Conservation (phyloP, 2,113 vertebrate genomes). For the Octodon degus region DNA sequence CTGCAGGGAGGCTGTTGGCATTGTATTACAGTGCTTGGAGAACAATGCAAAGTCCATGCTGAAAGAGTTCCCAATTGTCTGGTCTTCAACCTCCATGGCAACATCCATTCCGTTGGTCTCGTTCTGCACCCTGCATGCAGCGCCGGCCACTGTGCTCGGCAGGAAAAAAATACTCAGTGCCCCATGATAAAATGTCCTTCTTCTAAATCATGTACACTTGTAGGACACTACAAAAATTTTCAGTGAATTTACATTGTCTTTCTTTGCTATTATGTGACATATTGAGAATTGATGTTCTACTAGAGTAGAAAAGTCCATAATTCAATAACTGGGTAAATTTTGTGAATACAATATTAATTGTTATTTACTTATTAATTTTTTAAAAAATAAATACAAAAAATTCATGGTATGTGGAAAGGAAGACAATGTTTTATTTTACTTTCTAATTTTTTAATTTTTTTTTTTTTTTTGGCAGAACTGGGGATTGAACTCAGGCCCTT, state of each 20-base stretch:
- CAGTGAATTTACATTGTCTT: neutral
- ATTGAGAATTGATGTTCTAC: neutral
- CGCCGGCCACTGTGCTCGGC: neutral
- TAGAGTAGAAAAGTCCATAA: neutral
- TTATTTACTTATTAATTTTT: too few relatives aligned
- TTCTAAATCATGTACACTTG: slow-evolving; percentile 14
- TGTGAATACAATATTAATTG: neutral
- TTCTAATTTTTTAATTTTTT: too few relatives aligned
- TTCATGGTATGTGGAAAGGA: too few relatives aligned
- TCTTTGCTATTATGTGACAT: neutral
- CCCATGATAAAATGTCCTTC: neutral
- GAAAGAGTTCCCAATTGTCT: neutral
- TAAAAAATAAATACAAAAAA: too few relatives aligned
- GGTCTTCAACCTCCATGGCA: neutral
- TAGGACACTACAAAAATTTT: neutral
- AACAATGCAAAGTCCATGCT: neutral
- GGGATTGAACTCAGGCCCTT: too few relatives aligned
- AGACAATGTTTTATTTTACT: too few relatives aligned
- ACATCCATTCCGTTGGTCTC: neutral
- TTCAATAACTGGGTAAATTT: neutral
- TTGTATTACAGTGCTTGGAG: neutral
- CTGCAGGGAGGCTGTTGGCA: neutral
- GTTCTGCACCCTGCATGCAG: neutral
- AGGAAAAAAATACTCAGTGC: neutral
- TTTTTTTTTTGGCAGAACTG: too few relatives aligned